Percentiles rank a stretch among this genome's conserved stretches.
Conservation (phyloP, 2,113 vertebrate genomes). For the Callionymus lyra region DNA sequence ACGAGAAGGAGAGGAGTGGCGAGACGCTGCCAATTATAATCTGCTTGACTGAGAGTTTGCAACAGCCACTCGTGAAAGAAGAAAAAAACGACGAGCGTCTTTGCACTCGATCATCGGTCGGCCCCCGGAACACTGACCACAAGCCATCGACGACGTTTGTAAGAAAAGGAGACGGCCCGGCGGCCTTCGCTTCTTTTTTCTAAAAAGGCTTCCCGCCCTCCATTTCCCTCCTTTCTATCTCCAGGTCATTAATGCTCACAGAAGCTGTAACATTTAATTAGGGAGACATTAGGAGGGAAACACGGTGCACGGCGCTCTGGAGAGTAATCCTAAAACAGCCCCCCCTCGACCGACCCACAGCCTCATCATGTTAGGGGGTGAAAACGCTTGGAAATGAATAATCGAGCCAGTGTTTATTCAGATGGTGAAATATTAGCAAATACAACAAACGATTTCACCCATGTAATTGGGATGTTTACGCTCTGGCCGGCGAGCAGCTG, state of each 20-base stretch:
- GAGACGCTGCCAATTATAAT: conserved; percentile 42
- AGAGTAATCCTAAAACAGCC: conserved; percentile 45
- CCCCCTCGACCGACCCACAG: conserved; percentile 44
- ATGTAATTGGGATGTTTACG: too few species aligned
- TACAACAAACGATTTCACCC: too few species aligned
- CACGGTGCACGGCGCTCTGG: conserved; percentile 30
- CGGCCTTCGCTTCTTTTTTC: conserved; percentile 30
- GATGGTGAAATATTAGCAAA: too few species aligned
- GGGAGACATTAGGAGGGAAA: conserved; percentile 50
- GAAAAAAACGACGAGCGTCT: conserved; percentile 5
- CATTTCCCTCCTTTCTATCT: conserved; percentile 52
- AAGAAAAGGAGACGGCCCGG: conserved; percentile 26
- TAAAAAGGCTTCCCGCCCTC: conserved; percentile 26
- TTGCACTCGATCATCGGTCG: conserved; percentile 6
- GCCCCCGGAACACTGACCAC: conserved; percentile 29
- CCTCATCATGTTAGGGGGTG: conserved; percentile 24
- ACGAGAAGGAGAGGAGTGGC: conserved; percentile 22
- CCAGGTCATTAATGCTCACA: conserved; percentile 57
- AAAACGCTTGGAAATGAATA: conserved; percentile 34
- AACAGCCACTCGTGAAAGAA: conserved; percentile 11
- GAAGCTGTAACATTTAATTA: conserved; percentile 64
- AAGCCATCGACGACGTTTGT: conserved; percentile 22
- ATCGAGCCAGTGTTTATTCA: neutral
- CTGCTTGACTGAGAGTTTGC: conserved; percentile 23
- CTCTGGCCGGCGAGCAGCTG: too few species aligned